Evolutionary conservation across 2,888 invertebrate species (phyloP).

Genomic region (Aspidiotus rigidus): DNA sequence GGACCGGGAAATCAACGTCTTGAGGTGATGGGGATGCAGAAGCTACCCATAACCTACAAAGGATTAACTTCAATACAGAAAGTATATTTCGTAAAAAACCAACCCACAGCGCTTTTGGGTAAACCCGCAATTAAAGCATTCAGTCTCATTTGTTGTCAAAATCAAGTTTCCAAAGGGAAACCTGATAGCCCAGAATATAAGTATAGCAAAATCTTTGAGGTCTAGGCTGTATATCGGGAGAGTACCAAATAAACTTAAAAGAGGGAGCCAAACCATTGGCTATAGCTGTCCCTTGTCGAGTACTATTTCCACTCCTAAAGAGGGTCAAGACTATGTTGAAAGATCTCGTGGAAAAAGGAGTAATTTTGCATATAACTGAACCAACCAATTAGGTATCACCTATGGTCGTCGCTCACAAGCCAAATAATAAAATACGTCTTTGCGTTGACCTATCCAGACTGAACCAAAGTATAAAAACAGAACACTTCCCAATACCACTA

Average conservation of each 20-base stretch:
- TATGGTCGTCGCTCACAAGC: conserved; percentile 41
- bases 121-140: conserved; percentile 4
- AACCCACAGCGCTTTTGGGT: not conserved
- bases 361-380: conserved; percentile 32
- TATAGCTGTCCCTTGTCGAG: not conserved
- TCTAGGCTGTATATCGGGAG: conserved; percentile 30
- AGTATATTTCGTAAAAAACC: not conserved
- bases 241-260: conserved; percentile 12
- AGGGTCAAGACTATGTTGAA: not conserved
- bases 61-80: not conserved
- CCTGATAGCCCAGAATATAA: not conserved
- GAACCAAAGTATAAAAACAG: conserved; percentile 39
- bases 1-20: not conserved
- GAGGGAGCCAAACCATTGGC: conserved; percentile 1
- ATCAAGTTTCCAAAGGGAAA: not conserved
- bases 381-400: conserved; percentile 42
- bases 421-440: conserved; percentile 39
- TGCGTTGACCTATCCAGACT: conserved; percentile 41
- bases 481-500: conserved; percentile 39
- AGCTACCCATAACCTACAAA: not conserved
- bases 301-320: conserved; percentile 11
- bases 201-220: conserved; percentile 28
- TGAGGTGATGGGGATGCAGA: not conserved
- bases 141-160: not conserved
- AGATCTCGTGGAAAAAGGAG: conserved; percentile 1